Evolutionary conservation across 2,113 vertebrate genomes (phyloP).

Genomic region (Theristicus caerulescens): DNA sequence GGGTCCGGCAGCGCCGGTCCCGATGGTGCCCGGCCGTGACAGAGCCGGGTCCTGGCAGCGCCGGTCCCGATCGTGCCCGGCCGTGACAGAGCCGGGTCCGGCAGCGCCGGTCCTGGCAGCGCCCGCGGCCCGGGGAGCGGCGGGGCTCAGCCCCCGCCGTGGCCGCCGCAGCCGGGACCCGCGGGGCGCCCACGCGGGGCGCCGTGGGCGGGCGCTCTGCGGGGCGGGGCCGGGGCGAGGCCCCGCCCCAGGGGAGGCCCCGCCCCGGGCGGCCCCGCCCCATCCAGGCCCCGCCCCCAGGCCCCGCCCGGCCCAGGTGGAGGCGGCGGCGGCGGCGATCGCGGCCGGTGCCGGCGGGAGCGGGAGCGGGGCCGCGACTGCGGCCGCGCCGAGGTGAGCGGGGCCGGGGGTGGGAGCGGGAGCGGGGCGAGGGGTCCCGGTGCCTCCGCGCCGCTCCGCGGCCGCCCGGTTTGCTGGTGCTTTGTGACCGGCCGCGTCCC

Average conservation of each 20-base stretch:
- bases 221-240: neutral
- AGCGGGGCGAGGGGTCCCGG: neutral
- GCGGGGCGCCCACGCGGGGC: neutral
- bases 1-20: too few relatives aligned
- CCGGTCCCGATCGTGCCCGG: too few relatives aligned
- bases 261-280: neutral
- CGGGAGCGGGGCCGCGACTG: too few relatives aligned
- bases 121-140: too few relatives aligned
- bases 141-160: too few relatives aligned
- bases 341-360: neutral
- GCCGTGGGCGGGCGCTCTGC: neutral
- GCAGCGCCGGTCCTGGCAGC: too few relatives aligned
- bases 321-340: neutral
- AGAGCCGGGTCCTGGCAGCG: too few relatives aligned
- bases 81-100: too few relatives aligned
- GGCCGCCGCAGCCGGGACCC: too few relatives aligned
- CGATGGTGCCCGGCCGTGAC: too few relatives aligned
- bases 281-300: neutral
- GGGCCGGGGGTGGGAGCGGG: neutral
- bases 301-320: slow-evolving; percentile 2
- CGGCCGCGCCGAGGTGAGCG: neutral
- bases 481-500: slow-evolving; percentile 30
- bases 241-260: neutral
- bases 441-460: neutral
- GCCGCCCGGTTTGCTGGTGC: neutral